These are phyloP conservation scores for Ia io DNA, from an alignment of 2,113 vertebrate genomes.

Conservation along the genomic window DNA sequence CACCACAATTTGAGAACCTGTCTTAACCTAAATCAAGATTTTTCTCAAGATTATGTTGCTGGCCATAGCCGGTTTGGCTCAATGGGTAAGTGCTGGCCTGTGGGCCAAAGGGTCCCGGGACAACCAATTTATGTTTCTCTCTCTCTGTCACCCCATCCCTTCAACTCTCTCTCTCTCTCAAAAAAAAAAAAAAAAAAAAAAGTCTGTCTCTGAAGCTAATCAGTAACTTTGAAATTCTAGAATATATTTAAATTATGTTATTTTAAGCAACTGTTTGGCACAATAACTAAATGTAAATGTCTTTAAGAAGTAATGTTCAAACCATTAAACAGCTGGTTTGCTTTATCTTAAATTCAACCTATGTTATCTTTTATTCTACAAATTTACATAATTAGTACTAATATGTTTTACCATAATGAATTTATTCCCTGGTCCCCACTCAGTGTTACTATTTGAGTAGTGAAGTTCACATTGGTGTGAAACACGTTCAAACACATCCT, in stretches of 20 bases:
- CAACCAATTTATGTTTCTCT: no score
- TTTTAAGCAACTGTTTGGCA: constrained; percentile 8
- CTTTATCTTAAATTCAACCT: constrained; percentile 17
- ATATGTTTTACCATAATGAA: not conserved
- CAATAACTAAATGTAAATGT: not conserved
- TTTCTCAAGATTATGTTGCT: not conserved
- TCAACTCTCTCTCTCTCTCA: no score
- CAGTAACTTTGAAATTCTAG: not conserved
- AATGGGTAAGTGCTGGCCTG: no score
- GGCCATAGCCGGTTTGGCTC: no score
- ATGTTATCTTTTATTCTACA: not conserved
- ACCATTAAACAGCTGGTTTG: not conserved
- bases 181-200: no score
- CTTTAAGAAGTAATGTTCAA: constrained; percentile 21
- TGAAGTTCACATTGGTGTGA: constrained; percentile 51
- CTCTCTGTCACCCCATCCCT: no score
- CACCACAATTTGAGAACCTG: not conserved
- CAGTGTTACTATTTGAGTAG: constrained; percentile 59
- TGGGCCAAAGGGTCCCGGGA: no score
- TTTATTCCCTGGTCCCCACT: constrained; percentile 2
- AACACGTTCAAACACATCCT: constrained; percentile 86
- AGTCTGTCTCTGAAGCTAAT: not conserved
- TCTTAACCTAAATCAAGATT: not conserved
- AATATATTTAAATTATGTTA: not conserved
- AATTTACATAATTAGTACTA: not conserved